phyloP scores from a whole-genome alignment of 2,113 vertebrate species.

The Melanotaenia duboulayi region DNA sequence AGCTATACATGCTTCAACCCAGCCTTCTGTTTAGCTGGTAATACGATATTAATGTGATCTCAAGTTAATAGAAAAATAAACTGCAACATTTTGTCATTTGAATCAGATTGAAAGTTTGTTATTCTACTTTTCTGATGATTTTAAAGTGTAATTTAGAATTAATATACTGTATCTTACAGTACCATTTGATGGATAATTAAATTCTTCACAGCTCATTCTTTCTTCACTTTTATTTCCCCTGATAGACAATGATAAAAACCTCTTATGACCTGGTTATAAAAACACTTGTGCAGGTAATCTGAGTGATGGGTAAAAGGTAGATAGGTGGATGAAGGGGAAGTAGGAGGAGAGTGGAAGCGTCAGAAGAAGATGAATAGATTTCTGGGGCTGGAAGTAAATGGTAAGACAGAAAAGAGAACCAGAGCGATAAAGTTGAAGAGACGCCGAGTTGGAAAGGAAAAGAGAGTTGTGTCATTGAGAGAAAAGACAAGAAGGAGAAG shows the following conservation, averaged over 20 bases:
- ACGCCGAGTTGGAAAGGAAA: neutral
- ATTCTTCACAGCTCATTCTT: constrained; percentile 4
- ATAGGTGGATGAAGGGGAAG: constrained; percentile 9
- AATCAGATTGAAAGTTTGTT: neutral
- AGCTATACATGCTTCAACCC: too few species aligned
- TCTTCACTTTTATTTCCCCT: constrained; percentile 14
- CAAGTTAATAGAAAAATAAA: neutral
- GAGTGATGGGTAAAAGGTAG: constrained; percentile 34
- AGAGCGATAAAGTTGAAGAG: constrained; percentile 8
- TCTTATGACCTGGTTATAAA: constrained; percentile 42
- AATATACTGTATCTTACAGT: neutral
- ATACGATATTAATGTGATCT: neutral
- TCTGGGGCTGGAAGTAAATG: constrained; percentile 34
- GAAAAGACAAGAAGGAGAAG: constrained; percentile 21
- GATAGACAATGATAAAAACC: constrained; percentile 24
- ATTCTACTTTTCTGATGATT: neutral
- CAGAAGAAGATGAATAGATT: constrained; percentile 35
- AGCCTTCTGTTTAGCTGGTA: too few species aligned
- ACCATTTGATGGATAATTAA: neutral
- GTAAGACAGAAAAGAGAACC: neutral
- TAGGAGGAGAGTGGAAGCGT: constrained; percentile 16
- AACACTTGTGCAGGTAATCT: constrained; percentile 35
- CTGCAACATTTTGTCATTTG: neutral
- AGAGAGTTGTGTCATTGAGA: constrained; percentile 32
- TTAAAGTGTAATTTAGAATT: constrained; percentile 4